Evolutionary conservation across 2,888 invertebrate genomes (phyloP).

Genomic region (Phanerotoma sp.): DNA sequence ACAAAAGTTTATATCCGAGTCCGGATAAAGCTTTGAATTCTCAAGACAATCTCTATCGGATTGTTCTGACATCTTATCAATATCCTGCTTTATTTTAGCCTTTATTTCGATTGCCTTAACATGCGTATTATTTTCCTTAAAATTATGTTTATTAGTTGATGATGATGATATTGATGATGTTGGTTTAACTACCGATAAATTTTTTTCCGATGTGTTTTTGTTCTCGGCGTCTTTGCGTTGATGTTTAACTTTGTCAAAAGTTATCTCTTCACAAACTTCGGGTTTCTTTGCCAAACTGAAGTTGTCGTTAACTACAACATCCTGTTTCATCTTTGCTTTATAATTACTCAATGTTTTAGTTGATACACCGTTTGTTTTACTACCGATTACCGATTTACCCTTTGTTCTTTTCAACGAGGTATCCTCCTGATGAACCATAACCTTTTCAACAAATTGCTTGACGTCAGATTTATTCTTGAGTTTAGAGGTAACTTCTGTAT

Average conservation of each 20-base stretch:
- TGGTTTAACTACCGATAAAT: too few relatives aligned
- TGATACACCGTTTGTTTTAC: too few relatives aligned
- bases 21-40: slow-evolving; percentile 40
- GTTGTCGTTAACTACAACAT: background rate
- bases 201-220: too few relatives aligned
- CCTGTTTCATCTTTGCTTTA: background rate
- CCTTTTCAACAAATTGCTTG: slow-evolving; percentile 11
- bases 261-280: background rate
- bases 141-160: slow-evolving; percentile 25
- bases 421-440: slow-evolving; percentile 8
- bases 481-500: slow-evolving; percentile 35
- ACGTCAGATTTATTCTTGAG: background rate
- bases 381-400: too few relatives aligned
- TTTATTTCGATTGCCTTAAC: slow-evolving; percentile 12
- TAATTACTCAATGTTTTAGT: too few relatives aligned
- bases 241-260: too few relatives aligned
- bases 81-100: background rate
- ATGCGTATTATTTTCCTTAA: slow-evolving; percentile 15
- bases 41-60: slow-evolving; percentile 29
- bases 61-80: background rate
- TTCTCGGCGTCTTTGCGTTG: too few relatives aligned
- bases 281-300: too few relatives aligned
- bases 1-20: slow-evolving; percentile 12
- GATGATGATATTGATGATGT: background rate
- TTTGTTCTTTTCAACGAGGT: background rate